A percentile compares a stretch with the other conserved stretches of the same genome.
Evolutionary conservation across 1,140 invertebrate genomes (phyloP).

Genomic region (Triops longicaudatus): DNA sequence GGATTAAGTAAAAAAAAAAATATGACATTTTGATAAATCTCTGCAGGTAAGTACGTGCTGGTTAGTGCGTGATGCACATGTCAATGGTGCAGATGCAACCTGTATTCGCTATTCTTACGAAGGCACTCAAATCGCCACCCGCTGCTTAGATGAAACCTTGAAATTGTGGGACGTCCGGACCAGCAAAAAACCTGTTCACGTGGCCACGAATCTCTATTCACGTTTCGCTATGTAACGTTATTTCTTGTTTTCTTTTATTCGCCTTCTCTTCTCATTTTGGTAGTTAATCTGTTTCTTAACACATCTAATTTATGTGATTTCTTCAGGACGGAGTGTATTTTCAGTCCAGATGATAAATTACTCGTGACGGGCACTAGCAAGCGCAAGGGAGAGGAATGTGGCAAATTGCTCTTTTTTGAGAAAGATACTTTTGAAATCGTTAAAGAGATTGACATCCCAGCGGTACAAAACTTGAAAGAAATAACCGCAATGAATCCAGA

Average conservation of each 20-base stretch:
- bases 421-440: constrained; percentile 66
- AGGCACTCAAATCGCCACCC: constrained; percentile 64
- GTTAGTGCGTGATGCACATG: constrained; percentile 70
- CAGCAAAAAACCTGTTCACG: constrained; percentile 67
- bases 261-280: neutral
- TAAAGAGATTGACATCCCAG: constrained; percentile 62
- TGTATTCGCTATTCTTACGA: constrained; percentile 82
- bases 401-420: constrained; percentile 74
- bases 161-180: constrained; percentile 90
- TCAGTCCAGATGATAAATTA: constrained; percentile 87
- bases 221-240: constrained; percentile 57
- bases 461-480: constrained; percentile 40
- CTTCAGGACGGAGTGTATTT: constrained; percentile 80
- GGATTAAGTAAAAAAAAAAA: constrained; percentile 45
- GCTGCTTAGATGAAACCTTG: constrained; percentile 84
- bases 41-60: constrained; percentile 60
- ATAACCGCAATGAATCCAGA: constrained; percentile 19
- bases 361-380: constrained; percentile 81
- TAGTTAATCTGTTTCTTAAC: neutral
- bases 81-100: constrained; percentile 69
- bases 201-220: constrained; percentile 62
- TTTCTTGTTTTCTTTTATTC: constrained; percentile 15
- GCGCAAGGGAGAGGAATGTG: constrained; percentile 56
- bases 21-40: constrained; percentile 41
- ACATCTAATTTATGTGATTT: constrained; percentile 28